Conservation (phyloP, 2,113 vertebrate species). For the Cebus imitator region DNA sequence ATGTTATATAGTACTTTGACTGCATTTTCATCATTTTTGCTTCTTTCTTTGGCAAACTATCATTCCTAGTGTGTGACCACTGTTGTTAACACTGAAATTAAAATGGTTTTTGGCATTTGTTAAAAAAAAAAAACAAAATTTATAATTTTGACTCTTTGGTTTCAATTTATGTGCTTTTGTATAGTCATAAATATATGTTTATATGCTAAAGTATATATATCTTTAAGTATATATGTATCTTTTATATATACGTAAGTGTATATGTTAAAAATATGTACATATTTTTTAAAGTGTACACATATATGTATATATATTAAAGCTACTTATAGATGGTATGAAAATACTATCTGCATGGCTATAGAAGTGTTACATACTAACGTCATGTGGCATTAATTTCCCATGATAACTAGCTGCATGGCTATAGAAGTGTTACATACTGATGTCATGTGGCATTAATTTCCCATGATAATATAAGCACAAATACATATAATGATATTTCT, state of each 20-base stretch:
- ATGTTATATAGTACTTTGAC: conserved; percentile 35
- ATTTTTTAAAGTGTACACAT: no score
- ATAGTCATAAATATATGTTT: no score
- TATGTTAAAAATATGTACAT: no score
- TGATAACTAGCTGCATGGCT: neutral
- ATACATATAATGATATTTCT: neutral
- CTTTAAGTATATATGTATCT: no score
- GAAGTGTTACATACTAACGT: neutral
- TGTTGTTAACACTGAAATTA: conserved; percentile 8
- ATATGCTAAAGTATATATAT: no score
- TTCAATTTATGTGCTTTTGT: neutral
- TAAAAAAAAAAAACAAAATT: no score
- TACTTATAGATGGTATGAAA: neutral
- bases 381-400: neutral
- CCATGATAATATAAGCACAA: neutral
- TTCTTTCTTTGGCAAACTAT: conserved; percentile 58
- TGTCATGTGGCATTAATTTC: neutral
- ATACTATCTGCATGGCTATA: neutral
- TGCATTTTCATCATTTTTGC: conserved; percentile 30
- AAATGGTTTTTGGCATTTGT: conserved; percentile 39
- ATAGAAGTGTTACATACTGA: neutral
- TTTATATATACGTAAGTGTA: no score
- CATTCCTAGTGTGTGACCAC: conserved; percentile 30
- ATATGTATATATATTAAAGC: neutral
- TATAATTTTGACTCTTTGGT: neutral